Percentiles rank a stretch among this genome's conserved stretches.
phyloP scores from a whole-genome alignment of 2,113 vertebrate species.

The Hepsetus odoe region DNA sequence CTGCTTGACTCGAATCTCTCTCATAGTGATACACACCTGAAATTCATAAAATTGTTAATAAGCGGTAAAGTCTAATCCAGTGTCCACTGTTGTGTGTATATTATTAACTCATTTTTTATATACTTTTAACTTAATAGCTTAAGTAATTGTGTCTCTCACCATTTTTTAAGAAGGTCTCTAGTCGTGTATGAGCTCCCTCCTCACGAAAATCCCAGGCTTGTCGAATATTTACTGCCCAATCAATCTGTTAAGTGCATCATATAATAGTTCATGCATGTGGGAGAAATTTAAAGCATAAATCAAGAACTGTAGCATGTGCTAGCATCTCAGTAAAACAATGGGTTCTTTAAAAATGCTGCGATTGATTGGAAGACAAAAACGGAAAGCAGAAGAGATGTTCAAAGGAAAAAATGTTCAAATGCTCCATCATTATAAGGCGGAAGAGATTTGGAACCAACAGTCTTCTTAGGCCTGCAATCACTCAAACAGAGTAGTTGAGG shows the following conservation, averaged over 20 bases:
- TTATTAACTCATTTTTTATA: too few species aligned
- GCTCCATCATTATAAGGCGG: too few species aligned
- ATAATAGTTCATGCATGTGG: not conserved
- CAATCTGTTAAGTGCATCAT: slow-evolving; percentile 59
- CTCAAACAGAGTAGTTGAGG: too few species aligned
- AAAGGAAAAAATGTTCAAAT: too few species aligned
- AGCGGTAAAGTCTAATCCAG: not conserved
- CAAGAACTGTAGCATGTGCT: slow-evolving; percentile 53
- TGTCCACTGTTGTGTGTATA: too few species aligned
- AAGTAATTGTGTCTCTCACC: slow-evolving; percentile 54
- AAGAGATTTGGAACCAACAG: too few species aligned
- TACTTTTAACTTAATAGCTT: not conserved
- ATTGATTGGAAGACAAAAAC: too few species aligned
- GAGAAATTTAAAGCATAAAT: slow-evolving; percentile 65
- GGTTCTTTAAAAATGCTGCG: too few species aligned
- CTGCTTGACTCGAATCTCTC: slow-evolving; percentile 73
- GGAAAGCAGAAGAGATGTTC: too few species aligned
- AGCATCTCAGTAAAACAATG: too few species aligned
- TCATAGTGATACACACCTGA: slow-evolving; percentile 74
- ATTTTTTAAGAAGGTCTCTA: slow-evolving; percentile 70
- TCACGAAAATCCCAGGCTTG: slow-evolving; percentile 76
- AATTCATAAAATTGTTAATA: not conserved
- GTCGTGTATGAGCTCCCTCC: slow-evolving; percentile 66
- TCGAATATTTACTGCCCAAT: slow-evolving; percentile 74
- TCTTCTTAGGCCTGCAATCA: too few species aligned